These are phyloP conservation scores for Meleagris gallopavo DNA, from an alignment of 2,113 vertebrate genomes.

Conservation along the genomic window DNA sequence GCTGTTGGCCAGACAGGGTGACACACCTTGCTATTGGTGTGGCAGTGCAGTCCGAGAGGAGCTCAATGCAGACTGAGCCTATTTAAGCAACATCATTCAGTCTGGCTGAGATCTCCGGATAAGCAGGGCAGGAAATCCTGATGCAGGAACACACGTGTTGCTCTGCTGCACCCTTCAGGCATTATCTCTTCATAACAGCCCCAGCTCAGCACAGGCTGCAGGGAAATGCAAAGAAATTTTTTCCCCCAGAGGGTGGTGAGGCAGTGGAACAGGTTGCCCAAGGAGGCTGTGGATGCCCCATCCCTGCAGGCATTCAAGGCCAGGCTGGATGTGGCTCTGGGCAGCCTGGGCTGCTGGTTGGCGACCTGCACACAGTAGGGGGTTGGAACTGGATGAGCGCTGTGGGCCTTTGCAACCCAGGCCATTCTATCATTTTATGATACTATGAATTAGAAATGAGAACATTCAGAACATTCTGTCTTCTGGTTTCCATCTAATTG, in stretches of 20 bases:
- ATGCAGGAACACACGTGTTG: not conserved
- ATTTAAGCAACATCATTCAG: not conserved
- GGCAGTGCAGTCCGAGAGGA: not conserved
- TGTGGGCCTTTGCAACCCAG: no score
- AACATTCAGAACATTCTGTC: not conserved
- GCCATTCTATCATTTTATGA: no score
- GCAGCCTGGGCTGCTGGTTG: no score
- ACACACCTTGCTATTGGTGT: fast-evolving
- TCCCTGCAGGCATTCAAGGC: no score
- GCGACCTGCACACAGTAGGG: no score
- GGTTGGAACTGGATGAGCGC: no score
- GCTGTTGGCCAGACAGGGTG: not conserved
- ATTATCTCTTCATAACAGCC: not conserved
- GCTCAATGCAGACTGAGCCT: not conserved
- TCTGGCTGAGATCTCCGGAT: not conserved
- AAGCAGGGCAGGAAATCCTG: not conserved
- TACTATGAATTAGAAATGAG: not conserved
- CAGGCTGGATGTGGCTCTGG: no score
- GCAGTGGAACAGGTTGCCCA: no score
- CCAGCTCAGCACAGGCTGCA: not conserved
- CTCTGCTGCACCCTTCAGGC: not conserved
- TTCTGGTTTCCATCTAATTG: not conserved
- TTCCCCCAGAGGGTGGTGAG: no score
- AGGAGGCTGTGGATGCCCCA: no score
- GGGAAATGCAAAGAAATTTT: not conserved